phyloP scores from a whole-genome alignment of 2,797 vertebrate species.

The Salarias fasciatus region DNA sequence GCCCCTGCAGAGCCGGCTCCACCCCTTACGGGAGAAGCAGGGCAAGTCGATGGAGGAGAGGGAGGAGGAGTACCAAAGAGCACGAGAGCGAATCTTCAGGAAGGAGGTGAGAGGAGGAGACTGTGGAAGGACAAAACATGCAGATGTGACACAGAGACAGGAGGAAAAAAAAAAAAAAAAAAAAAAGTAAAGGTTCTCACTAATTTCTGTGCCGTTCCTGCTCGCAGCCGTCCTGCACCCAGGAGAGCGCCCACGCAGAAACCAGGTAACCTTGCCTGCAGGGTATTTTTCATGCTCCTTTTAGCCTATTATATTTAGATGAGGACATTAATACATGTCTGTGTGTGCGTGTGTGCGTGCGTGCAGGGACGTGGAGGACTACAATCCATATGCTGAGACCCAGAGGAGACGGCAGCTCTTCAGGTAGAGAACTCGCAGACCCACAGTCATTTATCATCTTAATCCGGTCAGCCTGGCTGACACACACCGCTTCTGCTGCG shows the following conservation, averaged over 20 bases:
- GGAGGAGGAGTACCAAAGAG: slow-evolving; percentile 96
- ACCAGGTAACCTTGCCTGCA: slow-evolving; percentile 87
- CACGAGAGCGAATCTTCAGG: slow-evolving; percentile 94
- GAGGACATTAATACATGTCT: slow-evolving; percentile 60
- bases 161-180: too few species aligned
- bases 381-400: slow-evolving; percentile 89
- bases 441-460: slow-evolving; percentile 68
- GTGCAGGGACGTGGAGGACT: slow-evolving; percentile 85
- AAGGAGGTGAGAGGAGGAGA: slow-evolving; percentile 87
- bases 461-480: slow-evolving; percentile 58
- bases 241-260: slow-evolving; percentile 91
- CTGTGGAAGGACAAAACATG: slow-evolving; percentile 25
- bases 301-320: slow-evolving; percentile 72
- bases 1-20: slow-evolving; percentile 86
- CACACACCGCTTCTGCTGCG: slow-evolving; percentile 38
- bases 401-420: slow-evolving; percentile 94
- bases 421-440: slow-evolving; percentile 85
- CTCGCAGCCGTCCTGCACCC: slow-evolving; percentile 88
- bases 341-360: slow-evolving; percentile 38
- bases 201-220: slow-evolving; percentile 74
- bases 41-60: slow-evolving; percentile 97
- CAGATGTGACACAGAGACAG: slow-evolving; percentile 10
- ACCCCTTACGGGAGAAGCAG: slow-evolving; percentile 91
- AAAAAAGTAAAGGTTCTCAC: slow-evolving; percentile 41
- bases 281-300: slow-evolving; percentile 46